phyloP scores from a whole-genome alignment of 2,888 invertebrate genomes.

The Lathronympha strigana region DNA sequence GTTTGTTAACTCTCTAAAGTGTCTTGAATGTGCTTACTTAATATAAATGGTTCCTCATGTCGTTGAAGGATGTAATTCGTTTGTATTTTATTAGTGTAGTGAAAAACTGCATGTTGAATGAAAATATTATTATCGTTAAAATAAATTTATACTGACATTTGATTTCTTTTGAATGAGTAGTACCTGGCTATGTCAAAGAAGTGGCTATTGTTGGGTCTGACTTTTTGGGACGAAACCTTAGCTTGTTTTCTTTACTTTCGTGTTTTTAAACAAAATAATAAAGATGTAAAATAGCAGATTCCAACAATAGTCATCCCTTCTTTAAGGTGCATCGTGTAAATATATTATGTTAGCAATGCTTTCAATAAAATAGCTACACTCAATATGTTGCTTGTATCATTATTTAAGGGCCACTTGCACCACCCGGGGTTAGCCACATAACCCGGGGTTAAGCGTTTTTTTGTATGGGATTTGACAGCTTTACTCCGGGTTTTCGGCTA shows the following conservation, averaged over 20 bases:
- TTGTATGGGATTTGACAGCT: too few species aligned
- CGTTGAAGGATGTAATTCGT: constrained; percentile 24
- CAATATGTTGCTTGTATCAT: constrained; percentile 55
- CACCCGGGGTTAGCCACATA: too few species aligned
- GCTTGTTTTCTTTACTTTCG: neutral
- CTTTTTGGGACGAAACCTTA: neutral
- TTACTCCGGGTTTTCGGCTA: too few species aligned
- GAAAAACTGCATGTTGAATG: constrained; percentile 25
- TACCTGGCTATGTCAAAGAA: constrained; percentile 5
- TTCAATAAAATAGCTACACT: constrained; percentile 56
- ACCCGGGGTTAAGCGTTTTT: too few species aligned
- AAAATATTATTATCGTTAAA: constrained; percentile 18
- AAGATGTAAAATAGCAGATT: neutral
- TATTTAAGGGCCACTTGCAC: neutral
- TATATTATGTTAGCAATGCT: constrained; percentile 59
- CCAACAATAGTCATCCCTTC: constrained; percentile 40
- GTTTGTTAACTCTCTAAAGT: neutral
- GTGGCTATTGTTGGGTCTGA: constrained; percentile 13
- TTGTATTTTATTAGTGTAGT: constrained; percentile 29
- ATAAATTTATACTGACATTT: constrained; percentile 17
- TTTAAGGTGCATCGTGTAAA: constrained; percentile 64
- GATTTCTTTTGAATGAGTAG: constrained; percentile 13
- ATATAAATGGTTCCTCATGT: constrained; percentile 17
- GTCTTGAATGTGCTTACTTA: constrained; percentile 12
- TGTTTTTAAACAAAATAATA: neutral